A percentile compares a stretch with the other conserved stretches of the same genome.
phyloP scores from a whole-genome alignment of 2,888 invertebrate genomes.

The Phragmatobia fuliginosa region DNA sequence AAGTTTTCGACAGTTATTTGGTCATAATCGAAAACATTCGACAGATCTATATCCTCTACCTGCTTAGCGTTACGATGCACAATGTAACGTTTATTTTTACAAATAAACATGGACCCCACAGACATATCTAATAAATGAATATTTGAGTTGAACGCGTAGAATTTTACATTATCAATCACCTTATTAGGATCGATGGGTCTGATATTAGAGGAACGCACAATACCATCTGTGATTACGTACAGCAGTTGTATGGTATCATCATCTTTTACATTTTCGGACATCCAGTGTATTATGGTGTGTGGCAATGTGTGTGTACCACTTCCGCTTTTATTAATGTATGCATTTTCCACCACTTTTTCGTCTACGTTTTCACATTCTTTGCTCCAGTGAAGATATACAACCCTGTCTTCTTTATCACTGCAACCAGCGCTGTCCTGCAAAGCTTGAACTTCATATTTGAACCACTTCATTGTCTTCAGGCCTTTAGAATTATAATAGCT shows the following conservation, averaged over 20 bases:
- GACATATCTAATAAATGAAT: no score
- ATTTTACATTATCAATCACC: conserved; percentile 3
- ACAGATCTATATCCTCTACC: conserved; percentile 51
- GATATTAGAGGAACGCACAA: neutral
- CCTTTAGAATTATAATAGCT: conserved; percentile 8
- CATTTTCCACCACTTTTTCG: neutral
- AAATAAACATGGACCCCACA: conserved; percentile 22
- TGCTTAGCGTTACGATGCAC: conserved; percentile 53
- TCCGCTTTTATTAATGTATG: neutral
- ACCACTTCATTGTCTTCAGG: neutral
- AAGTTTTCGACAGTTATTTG: conserved; percentile 39
- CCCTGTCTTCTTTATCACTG: neutral
- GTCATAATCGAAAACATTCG: conserved; percentile 56
- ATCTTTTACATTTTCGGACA: neutral
- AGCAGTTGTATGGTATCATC: conserved; percentile 4
- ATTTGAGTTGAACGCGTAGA: conserved; percentile 11
- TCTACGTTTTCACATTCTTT: neutral
- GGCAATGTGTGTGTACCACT: neutral
- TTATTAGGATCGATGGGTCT: neutral
- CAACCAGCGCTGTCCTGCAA: neutral
- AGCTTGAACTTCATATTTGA: conserved; percentile 5
- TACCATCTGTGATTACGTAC: conserved; percentile 9
- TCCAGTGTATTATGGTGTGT: neutral
- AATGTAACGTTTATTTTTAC: conserved; percentile 51
- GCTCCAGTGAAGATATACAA: conserved; percentile 12